Evolutionary conservation across 2,888 invertebrate genomes (phyloP).

Genomic region (Pilophorus perplexus): DNA sequence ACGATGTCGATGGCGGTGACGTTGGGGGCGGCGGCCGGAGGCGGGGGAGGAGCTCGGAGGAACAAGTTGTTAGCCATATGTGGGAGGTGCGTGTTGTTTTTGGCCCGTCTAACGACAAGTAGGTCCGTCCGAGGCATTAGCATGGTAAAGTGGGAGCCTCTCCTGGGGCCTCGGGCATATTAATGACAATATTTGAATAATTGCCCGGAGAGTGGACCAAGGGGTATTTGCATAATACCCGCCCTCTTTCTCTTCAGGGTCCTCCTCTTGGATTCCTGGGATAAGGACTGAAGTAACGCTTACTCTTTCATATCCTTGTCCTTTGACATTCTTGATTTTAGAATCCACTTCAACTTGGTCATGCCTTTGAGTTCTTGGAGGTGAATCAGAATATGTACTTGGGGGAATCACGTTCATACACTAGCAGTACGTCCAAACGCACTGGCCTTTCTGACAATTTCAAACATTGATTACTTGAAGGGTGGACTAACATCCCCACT

Average conservation of each 20-base stretch:
- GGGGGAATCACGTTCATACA: too few relatives aligned
- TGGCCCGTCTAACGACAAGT: slow-evolving; percentile 37
- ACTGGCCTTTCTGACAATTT: too few relatives aligned
- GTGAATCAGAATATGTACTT: too few relatives aligned
- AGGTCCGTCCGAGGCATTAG: slow-evolving; percentile 39
- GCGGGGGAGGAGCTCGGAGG: slow-evolving; percentile 12
- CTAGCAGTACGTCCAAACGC: too few relatives aligned
- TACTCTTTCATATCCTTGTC: too few relatives aligned
- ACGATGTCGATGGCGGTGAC: too few relatives aligned
- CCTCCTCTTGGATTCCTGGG: slow-evolving; percentile 11
- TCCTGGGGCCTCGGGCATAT: slow-evolving; percentile 42
- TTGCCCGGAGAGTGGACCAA: slow-evolving; percentile 43
- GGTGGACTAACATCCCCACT: too few relatives aligned
- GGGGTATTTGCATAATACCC: slow-evolving; percentile 43
- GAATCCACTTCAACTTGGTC: too few relatives aligned
- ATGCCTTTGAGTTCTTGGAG: too few relatives aligned
- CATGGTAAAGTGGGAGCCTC: slow-evolving; percentile 42
- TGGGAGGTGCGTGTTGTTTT: slow-evolving; percentile 41
- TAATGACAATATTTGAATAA: slow-evolving; percentile 46
- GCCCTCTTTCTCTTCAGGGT: slow-evolving; percentile 29
- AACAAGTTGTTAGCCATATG: slow-evolving; percentile 40
- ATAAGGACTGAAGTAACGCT: too few relatives aligned
- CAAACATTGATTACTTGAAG: too few relatives aligned
- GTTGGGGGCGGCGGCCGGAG: background rate
- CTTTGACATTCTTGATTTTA: too few relatives aligned